Evolutionary conservation across 2,888 invertebrate genomes (phyloP).

Genomic region (Lumbricus terrestris): DNA sequence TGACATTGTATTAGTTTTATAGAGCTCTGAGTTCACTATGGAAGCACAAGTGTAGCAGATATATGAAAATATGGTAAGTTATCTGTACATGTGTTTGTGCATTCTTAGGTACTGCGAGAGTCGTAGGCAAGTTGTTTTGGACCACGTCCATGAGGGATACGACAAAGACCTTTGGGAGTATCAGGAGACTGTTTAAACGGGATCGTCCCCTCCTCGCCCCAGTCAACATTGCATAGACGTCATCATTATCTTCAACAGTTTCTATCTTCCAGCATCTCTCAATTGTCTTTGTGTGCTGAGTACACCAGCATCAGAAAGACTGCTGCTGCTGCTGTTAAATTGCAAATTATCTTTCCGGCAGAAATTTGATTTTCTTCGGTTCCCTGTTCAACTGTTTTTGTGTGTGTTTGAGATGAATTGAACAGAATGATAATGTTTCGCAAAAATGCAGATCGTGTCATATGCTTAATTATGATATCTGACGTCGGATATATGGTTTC

Average conservation of each 20-base stretch:
- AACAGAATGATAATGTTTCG: background rate
- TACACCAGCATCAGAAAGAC: background rate
- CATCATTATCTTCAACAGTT: background rate
- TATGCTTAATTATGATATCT: background rate
- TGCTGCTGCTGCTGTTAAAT: background rate
- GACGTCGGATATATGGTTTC: background rate
- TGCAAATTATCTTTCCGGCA: background rate
- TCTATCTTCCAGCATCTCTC: background rate
- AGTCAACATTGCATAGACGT: background rate
- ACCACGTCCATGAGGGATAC: constrained; percentile 97
- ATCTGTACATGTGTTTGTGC: background rate
- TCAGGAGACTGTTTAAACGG: constrained; percentile 22
- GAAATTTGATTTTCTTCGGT: background rate
- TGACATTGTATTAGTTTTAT: too few species aligned
- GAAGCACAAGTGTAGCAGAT: too few species aligned
- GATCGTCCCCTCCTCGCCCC: background rate
- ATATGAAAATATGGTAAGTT: too few species aligned
- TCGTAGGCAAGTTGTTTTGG: constrained; percentile 88
- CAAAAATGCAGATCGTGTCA: background rate
- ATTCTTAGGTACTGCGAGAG: constrained; percentile 88
- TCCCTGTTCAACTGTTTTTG: background rate
- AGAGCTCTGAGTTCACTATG: too few species aligned
- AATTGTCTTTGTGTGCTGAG: background rate
- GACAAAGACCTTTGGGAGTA: constrained; percentile 95
- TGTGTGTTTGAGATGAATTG: background rate